Evolutionary conservation across 30 jellyfish, hydroid and myxozoan genomes (phyloP), one percentile per base, ranked within the genome.

Genomic region (Aurelia coerulea): DNA sequence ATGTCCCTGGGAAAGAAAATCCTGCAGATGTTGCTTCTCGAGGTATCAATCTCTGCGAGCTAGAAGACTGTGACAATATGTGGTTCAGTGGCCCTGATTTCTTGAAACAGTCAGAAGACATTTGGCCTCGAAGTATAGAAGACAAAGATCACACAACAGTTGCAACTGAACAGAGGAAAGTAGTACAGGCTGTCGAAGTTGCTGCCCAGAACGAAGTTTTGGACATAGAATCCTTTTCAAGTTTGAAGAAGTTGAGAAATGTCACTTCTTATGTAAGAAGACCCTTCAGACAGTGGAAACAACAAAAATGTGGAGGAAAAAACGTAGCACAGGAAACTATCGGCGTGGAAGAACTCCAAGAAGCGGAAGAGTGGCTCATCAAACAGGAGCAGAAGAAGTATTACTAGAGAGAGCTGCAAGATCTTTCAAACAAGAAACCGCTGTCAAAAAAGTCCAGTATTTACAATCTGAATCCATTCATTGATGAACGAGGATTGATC

Each of bases 31-130:
- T 64, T 14, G 85, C 85, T 33, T 52, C 85, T 42, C 77, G 90
- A 65, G 87, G 89, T 10, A 19, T 29, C 33, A 85, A 73, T 18
- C 77, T 85, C 2, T 35, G 53, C 19, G 84, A 85, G 53, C 49
- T 85, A 46, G 80, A 63, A 75, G 83, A 58, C 39, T 62, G 58
- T 19, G 84, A 81, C 49, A 63, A 60, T 11, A 64, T 29, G 82
- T 74, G 83, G 94, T 85, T 42, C 59, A 65, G 62, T 73, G 94
- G 94, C 62, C 84, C 94, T 54, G 84, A 74, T 17, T 74, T 60
- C 70, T 67, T 85, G 79, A 46, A 63, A 11, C 42, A 37, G 4
- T 33, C 68, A 8, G 67, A 74, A 10, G 83, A 39, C 50, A 66
- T 16, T 60, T 85, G 90, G 90, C 84, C 94, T 62, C 67, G 41